Evolutionary conservation across 1,140 invertebrate species (phyloP).

Genomic region (Drosophila hydei): DNA sequence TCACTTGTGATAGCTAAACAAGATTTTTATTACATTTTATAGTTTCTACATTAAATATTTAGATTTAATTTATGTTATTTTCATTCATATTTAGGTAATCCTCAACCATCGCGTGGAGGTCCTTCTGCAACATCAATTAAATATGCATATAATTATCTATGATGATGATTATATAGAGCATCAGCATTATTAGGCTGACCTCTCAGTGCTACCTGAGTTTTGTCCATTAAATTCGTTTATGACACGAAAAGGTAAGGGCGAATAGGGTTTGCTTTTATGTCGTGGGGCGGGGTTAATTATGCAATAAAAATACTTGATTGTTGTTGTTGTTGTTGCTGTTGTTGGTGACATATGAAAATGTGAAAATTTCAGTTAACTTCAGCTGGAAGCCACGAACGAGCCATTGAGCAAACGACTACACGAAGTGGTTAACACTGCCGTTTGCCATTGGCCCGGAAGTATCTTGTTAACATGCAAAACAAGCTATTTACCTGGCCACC

Average conservation of each 20-base stretch:
- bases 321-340: conserved; percentile 4
- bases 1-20: too few relatives aligned
- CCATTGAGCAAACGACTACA: conserved; percentile 29
- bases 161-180: background rate
- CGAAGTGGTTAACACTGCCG: conserved; percentile 33
- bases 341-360: conserved; percentile 74
- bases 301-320: conserved; percentile 72
- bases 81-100: too few relatives aligned
- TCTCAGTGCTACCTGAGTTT: background rate
- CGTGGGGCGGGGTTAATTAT: conserved; percentile 64
- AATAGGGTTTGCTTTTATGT: background rate
- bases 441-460: conserved; percentile 72
- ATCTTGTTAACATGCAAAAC: conserved; percentile 82
- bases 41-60: too few relatives aligned
- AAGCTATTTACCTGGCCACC: conserved; percentile 58
- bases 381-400: background rate
- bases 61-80: too few relatives aligned
- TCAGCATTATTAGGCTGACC: background rate
- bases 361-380: conserved; percentile 59
- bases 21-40: too few relatives aligned
- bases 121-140: too few relatives aligned
- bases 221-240: conserved; percentile 6
- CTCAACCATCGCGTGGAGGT: too few relatives aligned
- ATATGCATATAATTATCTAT: background rate
- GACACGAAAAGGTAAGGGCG: background rate